Percentiles rank a stretch among this genome's conserved stretches.
Evolutionary conservation across 2,888 invertebrate species (phyloP).

Genomic region (Podabrus alpinus): DNA sequence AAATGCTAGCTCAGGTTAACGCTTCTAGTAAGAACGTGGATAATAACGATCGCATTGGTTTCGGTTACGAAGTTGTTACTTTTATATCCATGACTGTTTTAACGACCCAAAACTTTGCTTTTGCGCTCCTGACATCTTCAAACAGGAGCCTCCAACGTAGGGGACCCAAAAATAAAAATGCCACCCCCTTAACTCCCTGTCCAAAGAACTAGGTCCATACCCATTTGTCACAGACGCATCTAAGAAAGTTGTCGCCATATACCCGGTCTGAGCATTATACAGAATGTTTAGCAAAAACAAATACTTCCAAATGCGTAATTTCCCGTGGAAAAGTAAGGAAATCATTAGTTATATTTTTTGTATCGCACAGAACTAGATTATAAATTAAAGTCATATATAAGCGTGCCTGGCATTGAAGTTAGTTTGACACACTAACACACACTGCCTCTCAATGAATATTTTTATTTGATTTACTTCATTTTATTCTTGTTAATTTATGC

Average conservation of each 20-base stretch:
- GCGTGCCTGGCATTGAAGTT: conserved; percentile 38
- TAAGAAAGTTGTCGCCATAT: conserved; percentile 35
- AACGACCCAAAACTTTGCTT: too few relatives aligned
- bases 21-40: background rate
- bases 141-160: too few relatives aligned
- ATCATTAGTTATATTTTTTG: conserved; percentile 47
- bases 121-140: too few relatives aligned
- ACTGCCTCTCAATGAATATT: conserved; percentile 32
- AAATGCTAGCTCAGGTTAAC: background rate
- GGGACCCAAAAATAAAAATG: too few relatives aligned
- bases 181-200: too few relatives aligned
- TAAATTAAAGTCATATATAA: conserved; percentile 37
- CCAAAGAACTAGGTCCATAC: background rate
- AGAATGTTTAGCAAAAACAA: conserved; percentile 37
- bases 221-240: background rate
- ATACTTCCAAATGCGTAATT: conserved; percentile 44
- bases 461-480: conserved; percentile 26
- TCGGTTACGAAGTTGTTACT: background rate
- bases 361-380: conserved; percentile 38
- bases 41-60: background rate
- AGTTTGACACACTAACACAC: conserved; percentile 38
- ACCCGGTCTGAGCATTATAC: conserved; percentile 30
- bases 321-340: conserved; percentile 47
- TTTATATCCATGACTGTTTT: background rate
- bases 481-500: conserved; percentile 14